Percentiles rank a stretch among this genome's conserved stretches.
phyloP scores from a whole-genome alignment of 2,797 vertebrate genomes.

The Spheniscus humboldti region DNA sequence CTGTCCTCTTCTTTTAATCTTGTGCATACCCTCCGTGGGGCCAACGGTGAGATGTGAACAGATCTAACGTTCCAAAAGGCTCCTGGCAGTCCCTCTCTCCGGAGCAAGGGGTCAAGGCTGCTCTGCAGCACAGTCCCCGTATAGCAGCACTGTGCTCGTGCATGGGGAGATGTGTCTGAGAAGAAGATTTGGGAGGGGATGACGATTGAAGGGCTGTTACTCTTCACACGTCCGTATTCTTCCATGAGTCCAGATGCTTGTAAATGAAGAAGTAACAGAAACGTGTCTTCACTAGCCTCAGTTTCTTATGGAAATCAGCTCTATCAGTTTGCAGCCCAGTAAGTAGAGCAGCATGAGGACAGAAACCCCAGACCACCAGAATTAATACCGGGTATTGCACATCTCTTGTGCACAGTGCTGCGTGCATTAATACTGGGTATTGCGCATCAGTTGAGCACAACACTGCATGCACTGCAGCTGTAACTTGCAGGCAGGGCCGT shows the following conservation, averaged over 20 bases:
- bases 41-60: not conserved
- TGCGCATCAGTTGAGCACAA: not conserved
- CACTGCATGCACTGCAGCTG: accelerated
- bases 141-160: accelerated
- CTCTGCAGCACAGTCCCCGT: accelerated
- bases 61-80: not conserved
- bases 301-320: not conserved
- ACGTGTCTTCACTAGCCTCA: not conserved
- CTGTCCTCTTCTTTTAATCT: not conserved
- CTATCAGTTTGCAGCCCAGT: not conserved
- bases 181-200: not conserved
- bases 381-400: no score
- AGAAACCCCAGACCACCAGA: not conserved
- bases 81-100: not conserved
- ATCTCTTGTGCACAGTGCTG: no score
- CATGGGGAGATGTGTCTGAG: not conserved
- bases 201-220: not conserved
- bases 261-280: not conserved
- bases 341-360: not conserved
- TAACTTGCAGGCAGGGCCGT: not conserved
- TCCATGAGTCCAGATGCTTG: not conserved
- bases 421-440: no score
- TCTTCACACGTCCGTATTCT: not conserved
- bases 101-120: accelerated
- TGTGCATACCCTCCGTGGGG: accelerated